Percentiles rank a stretch among this genome's conserved stretches.
Conservation (phyloP, 2,113 vertebrate genomes). For the Irena cyanogastra region DNA sequence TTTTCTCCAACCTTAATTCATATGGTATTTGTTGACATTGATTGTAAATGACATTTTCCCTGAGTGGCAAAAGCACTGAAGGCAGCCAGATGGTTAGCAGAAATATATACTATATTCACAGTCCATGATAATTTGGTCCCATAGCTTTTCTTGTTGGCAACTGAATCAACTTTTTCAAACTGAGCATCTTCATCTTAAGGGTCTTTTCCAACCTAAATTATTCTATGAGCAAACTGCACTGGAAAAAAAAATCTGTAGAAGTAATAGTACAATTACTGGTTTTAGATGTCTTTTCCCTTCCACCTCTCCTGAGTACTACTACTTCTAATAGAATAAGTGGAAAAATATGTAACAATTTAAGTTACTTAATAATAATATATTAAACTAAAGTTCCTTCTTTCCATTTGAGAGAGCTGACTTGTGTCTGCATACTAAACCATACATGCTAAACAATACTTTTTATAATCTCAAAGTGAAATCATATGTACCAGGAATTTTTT, state of each 20-base stretch:
- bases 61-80: not conserved
- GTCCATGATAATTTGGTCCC: not conserved
- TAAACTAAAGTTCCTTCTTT: not conserved
- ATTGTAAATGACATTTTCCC: not conserved
- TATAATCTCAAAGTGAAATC: not conserved
- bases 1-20: not conserved
- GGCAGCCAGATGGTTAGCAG: constrained; percentile 2
- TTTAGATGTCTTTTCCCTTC: not conserved
- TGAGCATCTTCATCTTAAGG: not conserved
- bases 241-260: not conserved
- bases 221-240: not conserved
- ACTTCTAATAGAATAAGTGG: constrained; percentile 1
- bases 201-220: not conserved
- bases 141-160: not conserved
- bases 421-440: not conserved
- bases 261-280: not conserved
- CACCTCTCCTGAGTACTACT: not conserved
- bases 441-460: not conserved
- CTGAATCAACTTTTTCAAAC: not conserved
- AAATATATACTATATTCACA: not conserved
- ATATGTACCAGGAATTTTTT: not conserved
- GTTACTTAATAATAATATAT: not conserved
- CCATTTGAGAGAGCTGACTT: not conserved
- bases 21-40: constrained; percentile 16
- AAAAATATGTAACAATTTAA: not conserved